A percentile compares a stretch with the other conserved stretches of the same genome.
Conservation (phyloP, 1,140 invertebrate genomes). For the Aphidius gifuensis region DNA sequence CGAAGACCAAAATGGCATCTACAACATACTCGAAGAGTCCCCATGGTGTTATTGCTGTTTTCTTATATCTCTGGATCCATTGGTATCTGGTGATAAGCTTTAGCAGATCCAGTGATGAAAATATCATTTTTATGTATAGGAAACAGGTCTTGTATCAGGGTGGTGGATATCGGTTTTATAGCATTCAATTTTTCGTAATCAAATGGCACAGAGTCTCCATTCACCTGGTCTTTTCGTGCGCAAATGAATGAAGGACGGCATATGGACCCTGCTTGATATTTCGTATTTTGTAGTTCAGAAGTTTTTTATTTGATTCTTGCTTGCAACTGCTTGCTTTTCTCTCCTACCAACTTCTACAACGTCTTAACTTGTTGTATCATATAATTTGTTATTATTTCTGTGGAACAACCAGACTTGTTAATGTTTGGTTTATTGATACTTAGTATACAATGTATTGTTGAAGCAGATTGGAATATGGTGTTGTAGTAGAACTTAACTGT, state of each 20-base stretch:
- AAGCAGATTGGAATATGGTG: not conserved
- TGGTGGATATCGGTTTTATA: conserved; percentile 40
- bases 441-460: not conserved
- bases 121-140: conserved; percentile 38
- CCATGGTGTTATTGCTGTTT: conserved; percentile 39
- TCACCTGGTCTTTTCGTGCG: conserved; percentile 38
- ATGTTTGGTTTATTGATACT: not conserved
- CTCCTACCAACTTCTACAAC: not conserved
- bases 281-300: conserved; percentile 28
- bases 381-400: conserved; percentile 32
- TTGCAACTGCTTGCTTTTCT: not conserved
- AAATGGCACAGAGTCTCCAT: conserved; percentile 35
- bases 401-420: conserved; percentile 12
- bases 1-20: conserved; percentile 45
- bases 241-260: conserved; percentile 40
- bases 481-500: conserved; percentile 4
- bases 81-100: conserved; percentile 50
- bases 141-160: conserved; percentile 38
- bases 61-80: conserved; percentile 36
- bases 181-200: conserved; percentile 45
- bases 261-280: conserved; percentile 40
- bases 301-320: not conserved
- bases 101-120: conserved; percentile 44
- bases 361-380: conserved; percentile 29
- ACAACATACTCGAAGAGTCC: conserved; percentile 30